These are phyloP conservation scores for Scyliorhinus canicula DNA, from an alignment of 2,797 vertebrate species.

Conservation along the genomic window DNA sequence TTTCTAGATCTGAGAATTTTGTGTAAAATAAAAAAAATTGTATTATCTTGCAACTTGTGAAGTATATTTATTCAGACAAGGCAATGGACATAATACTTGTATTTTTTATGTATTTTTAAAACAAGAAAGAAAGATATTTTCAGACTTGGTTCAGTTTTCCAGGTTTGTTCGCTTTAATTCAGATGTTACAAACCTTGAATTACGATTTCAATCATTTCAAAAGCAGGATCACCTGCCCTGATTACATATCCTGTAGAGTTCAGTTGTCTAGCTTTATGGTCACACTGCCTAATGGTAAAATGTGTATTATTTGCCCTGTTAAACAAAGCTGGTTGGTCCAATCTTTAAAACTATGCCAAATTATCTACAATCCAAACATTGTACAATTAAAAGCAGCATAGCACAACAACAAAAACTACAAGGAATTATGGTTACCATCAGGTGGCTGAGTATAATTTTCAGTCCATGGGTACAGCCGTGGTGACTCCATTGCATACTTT, in stretches of 20 bases:
- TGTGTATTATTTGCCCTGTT: slow-evolving; percentile 27
- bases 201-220: slow-evolving; percentile 36
- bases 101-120: slow-evolving; percentile 84
- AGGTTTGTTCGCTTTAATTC: slow-evolving; percentile 65
- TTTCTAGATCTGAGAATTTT: slow-evolving; percentile 84
- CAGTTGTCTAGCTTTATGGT: slow-evolving; percentile 34
- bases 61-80: slow-evolving; percentile 88
- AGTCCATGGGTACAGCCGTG: slow-evolving; percentile 23
- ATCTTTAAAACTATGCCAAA: slow-evolving; percentile 14
- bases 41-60: slow-evolving; percentile 86
- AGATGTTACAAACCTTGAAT: slow-evolving; percentile 37
- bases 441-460: slow-evolving; percentile 15
- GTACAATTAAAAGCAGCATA: not conserved
- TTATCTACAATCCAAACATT: slow-evolving; percentile 13
- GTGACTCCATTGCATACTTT: slow-evolving; percentile 56
- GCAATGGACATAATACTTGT: slow-evolving; percentile 66
- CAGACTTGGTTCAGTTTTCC: slow-evolving; percentile 45
- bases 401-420: slow-evolving; percentile 9
- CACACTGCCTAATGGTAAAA: slow-evolving; percentile 39
- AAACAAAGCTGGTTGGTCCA: slow-evolving; percentile 30
- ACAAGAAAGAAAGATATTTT: slow-evolving; percentile 60
- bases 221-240: slow-evolving; percentile 27
- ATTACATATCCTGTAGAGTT: slow-evolving; percentile 16
- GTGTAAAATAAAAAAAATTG: slow-evolving; percentile 90
- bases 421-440: slow-evolving; percentile 24